Base-by-base conservation (phyloP, 2,113 vertebrate genomes). In the Crocuta crocuta region DNA sequence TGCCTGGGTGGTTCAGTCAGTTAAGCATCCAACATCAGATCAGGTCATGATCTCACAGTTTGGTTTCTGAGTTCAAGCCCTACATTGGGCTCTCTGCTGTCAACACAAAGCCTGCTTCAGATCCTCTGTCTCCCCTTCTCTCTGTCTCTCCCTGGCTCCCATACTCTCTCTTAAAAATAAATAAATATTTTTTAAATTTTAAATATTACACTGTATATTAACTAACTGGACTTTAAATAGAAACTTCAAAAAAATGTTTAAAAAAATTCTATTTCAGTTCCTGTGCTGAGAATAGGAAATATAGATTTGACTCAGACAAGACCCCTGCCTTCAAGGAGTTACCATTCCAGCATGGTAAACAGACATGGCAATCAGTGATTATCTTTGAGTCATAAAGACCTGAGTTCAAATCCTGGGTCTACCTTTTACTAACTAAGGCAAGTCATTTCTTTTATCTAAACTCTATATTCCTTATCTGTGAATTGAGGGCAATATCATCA, bases 401-500 rank as follows among this genome's bases (percentile, higher is more conserved):
- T 95, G 45, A 31, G 17, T 89, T 94, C 70, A 95, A 90, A 94
- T 45, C 16, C 82, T 55, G 12, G 4, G 68, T 93, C 68, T 86
- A 93, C 13, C 21, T 10, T 91, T 91, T 55, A 81, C 66, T 82
- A 88, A 55, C 55, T 84, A 85, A 85, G 48, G 39, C 35, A 94
- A 95, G 63, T 82, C 19, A 93, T n/a, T 89, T 70, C n/a, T 48
- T 94, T 96, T 48, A 91, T 84, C 43, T 94, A 97, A 97, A 95
- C 19, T 96, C 71, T 39, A 66, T 84, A 94, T 26, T 92, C 31
- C 74, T 87, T 92, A 65, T 23, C 70, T 96, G 10, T 94, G n/a
- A 94, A 95, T 1, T 53, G 61, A 96, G 26, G 58, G 45, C 50
- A 93, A 4, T 61, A 53, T 73, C 39, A 92, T 91, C 84, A 81